Evolutionary conservation across 2,113 vertebrate species (phyloP).

Genomic region (Gorsachius goisagi): DNA sequence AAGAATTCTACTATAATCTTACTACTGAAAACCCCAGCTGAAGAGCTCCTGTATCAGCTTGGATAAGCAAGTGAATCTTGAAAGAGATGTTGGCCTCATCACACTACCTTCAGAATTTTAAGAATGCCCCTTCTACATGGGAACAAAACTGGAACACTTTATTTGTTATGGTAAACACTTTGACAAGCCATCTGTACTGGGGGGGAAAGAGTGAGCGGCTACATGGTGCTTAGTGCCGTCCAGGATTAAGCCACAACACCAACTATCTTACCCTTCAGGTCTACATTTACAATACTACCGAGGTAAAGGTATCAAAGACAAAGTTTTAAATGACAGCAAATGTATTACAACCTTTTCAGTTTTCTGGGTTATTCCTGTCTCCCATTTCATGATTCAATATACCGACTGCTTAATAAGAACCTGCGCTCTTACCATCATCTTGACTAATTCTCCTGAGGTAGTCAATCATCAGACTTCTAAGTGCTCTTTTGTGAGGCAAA

Average conservation of each 20-base stretch:
- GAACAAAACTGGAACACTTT: not conserved
- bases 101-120: not conserved
- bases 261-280: not conserved
- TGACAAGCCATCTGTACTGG: not conserved
- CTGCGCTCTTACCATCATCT: conserved; percentile 74
- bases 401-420: not conserved
- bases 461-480: conserved; percentile 76
- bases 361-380: not conserved
- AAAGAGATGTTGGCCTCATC: not conserved
- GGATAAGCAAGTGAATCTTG: not conserved
- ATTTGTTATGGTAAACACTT: not conserved
- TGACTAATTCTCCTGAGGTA: conserved; percentile 78
- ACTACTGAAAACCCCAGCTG: not conserved
- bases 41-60: not conserved
- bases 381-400: not conserved
- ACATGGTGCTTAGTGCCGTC: not conserved
- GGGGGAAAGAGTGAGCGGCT: not conserved
- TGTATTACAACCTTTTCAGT: not conserved
- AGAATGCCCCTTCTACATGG: not conserved
- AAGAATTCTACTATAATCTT: not conserved
- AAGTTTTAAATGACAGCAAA: not conserved
- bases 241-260: not conserved
- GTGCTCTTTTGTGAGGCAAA: conserved; percentile 77
- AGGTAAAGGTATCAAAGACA: not conserved
- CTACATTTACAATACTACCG: not conserved